These are phyloP conservation scores for Heterotis niloticus DNA, from an alignment of 2,113 vertebrate genomes.

Conservation along the genomic window DNA sequence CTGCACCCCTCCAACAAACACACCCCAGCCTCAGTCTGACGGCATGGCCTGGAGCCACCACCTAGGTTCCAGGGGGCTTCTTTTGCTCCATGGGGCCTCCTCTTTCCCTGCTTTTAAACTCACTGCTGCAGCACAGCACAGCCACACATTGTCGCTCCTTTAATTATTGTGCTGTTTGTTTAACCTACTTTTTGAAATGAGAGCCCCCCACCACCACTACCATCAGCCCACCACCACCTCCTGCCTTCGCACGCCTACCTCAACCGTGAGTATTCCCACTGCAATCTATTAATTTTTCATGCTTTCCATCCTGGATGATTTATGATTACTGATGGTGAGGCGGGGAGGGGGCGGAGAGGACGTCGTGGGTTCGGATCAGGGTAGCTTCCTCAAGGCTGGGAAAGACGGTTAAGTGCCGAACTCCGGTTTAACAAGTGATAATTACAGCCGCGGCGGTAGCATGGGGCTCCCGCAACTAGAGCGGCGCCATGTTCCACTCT, in stretches of 20 bases:
- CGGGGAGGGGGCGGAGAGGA: not conserved
- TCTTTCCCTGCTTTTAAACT: not conserved
- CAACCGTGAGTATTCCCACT: not conserved
- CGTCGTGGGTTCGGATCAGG: not conserved
- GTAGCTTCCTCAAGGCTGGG: not conserved
- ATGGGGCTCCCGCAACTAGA: conserved; percentile 24
- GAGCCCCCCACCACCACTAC: not conserved
- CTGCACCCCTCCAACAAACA: conserved; percentile 22
- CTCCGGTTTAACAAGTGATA: conserved; percentile 41
- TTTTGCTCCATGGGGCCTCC: not conserved
- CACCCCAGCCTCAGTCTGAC: not conserved
- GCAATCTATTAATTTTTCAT: not conserved
- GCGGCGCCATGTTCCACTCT: conserved; percentile 33
- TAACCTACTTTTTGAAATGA: not conserved
- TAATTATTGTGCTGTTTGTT: not conserved
- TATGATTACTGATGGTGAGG: not conserved
- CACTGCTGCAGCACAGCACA: too few species aligned
- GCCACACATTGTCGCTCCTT: too few species aligned
- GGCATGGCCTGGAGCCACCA: conserved; percentile 29
- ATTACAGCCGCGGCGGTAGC: conserved; percentile 33
- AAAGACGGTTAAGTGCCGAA: conserved; percentile 35
- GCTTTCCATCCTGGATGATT: not conserved
- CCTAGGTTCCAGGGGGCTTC: conserved; percentile 15
- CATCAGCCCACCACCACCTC: not conserved
- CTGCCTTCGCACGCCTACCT: not conserved